Percentiles rank a stretch among this genome's conserved stretches.
phyloP scores from a whole-genome alignment of 2,797 vertebrate species.

The Phaenicophaeus curvirostris region DNA sequence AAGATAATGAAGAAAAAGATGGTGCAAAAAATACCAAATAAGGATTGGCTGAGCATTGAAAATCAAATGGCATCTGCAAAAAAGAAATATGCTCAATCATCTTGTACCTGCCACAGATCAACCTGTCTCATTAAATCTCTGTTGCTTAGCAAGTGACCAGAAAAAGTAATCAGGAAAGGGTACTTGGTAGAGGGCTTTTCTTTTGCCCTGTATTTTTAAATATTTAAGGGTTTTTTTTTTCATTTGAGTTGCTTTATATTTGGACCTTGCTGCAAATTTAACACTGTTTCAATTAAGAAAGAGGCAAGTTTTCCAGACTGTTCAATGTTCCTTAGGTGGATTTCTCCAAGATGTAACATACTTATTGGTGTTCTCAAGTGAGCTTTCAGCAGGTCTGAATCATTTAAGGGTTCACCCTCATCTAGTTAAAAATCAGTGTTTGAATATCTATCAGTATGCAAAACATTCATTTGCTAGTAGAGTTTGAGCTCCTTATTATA shows the following conservation, averaged over 20 bases:
- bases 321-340: constrained; percentile 13
- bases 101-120: background rate
- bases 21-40: background rate
- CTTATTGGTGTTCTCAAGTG: constrained; percentile 63
- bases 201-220: background rate
- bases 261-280: background rate
- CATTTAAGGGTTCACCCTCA: constrained; percentile 68
- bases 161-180: constrained; percentile 10
- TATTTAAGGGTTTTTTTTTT: background rate
- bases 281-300: background rate
- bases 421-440: constrained; percentile 75
- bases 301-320: background rate
- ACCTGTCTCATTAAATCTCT: background rate
- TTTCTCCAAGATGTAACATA: constrained; percentile 44
- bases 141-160: background rate
- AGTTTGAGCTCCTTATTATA: constrained; percentile 82
- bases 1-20: background rate
- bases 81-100: background rate
- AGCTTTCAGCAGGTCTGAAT: constrained; percentile 70
- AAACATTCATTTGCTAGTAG: constrained; percentile 68
- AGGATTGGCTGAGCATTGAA: background rate
- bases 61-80: background rate
- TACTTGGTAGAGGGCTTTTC: background rate
- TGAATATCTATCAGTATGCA: constrained; percentile 80
- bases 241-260: background rate